Base-by-base conservation (phyloP, 2,113 vertebrate species). In the Pristiophorus japonicus region DNA sequence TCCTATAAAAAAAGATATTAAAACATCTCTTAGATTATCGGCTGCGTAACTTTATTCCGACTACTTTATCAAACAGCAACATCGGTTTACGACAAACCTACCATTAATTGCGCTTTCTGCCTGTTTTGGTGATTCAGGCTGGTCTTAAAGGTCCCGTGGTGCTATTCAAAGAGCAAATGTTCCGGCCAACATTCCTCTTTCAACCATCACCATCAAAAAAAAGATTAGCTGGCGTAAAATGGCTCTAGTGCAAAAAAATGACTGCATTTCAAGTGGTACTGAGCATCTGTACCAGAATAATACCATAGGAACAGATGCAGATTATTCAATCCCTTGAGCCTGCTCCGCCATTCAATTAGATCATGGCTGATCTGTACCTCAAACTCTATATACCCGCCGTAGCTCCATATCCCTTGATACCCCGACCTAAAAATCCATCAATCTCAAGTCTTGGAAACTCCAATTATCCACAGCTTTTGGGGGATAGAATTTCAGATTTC, bases 1-100 rank as follows among this genome's bases (percentile, higher is more conserved):
- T 99, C 98, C 99, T 99, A 96, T 5, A 38, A 62, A 62, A 38
- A 62, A 62, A 62, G 20, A 62, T 11, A 1, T 34, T 6, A 34
- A 34, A 62, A 59, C 27, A 95, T 30, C n/a, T 7, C 30, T n/a
- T 20, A 45, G 62, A 12, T 84, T 55, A 20, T 65, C 7, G 6
- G 4, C 16, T n/a, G 11, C 4, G 20, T 6, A 30, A n/a, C 63
- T 81, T 75, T 38, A 95, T 42, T 93, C 92, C 24, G 30, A n/a
- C 42, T 81, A 24, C 11, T 38, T 81, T 75, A 34, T 75, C 24
- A 0, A 34, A 12, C n/a, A 6, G n/a, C n/a, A n/a, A n/a, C n/a
- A n/a, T n/a, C n/a, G n/a, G 34, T 63, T 30, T 45, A 22, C 59
- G 20, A 59, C 16, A 2, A 27, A 75, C 30, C 11, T 51, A 62